Evolutionary conservation across 2,797 vertebrate species (phyloP).

Genomic region (Phrynocephalus vlangalii): DNA sequence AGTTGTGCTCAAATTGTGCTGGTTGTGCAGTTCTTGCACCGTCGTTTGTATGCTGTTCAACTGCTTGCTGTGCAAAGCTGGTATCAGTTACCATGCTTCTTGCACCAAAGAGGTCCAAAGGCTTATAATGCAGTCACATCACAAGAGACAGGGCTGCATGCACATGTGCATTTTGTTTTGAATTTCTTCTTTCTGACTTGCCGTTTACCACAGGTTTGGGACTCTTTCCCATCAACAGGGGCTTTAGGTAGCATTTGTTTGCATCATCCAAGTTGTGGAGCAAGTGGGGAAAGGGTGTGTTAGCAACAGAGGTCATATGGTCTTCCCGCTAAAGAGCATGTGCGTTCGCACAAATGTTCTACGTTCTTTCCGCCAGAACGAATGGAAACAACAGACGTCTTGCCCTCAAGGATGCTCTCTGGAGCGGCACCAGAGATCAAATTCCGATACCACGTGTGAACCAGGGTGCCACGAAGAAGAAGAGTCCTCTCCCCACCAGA

Average conservation of each 20-base stretch:
- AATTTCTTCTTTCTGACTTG: not conserved
- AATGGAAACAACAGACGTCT: not conserved
- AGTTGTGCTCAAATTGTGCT: too few species aligned
- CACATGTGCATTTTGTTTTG: too few species aligned
- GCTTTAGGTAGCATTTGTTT: not conserved
- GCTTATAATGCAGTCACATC: too few species aligned
- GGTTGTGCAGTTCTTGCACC: too few species aligned
- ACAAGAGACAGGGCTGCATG: not conserved
- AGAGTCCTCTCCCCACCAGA: not conserved
- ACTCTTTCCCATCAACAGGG: not conserved
- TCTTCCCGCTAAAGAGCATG: too few species aligned
- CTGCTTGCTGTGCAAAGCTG: too few species aligned
- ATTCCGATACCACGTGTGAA: not conserved
- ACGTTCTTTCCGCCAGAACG: not conserved
- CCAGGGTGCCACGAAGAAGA: slow-evolving; percentile 2
- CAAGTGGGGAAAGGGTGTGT: not conserved
- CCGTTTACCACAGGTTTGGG: not conserved
- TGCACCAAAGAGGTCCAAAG: too few species aligned
- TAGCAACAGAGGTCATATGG: too few species aligned
- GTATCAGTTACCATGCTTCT: too few species aligned
- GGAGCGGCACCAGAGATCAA: not conserved
- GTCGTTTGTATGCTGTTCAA: too few species aligned
- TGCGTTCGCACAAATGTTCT: not conserved
- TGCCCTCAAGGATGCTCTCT: not conserved
- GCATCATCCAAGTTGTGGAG: not conserved